Percentiles rank a stretch among this genome's conserved stretches.
phyloP scores from a whole-genome alignment of 2,113 vertebrate species.

The Ciconia stormi region DNA sequence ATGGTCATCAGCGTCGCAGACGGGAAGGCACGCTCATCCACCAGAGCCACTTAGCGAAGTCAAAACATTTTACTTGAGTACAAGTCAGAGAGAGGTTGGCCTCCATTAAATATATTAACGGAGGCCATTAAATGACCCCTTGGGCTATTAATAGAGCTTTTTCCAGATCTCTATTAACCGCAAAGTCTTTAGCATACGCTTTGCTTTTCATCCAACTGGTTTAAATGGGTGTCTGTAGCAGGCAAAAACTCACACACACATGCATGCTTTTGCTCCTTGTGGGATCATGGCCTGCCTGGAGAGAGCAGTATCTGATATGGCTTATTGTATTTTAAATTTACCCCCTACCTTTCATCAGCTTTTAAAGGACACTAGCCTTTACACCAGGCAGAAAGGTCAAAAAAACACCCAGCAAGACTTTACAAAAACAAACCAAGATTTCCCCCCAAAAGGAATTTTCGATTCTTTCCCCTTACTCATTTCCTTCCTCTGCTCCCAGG shows the following conservation, averaged over 20 bases:
- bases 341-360: background rate
- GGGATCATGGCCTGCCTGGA: background rate
- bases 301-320: background rate
- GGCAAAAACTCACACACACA: background rate
- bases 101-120: background rate
- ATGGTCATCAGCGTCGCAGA: background rate
- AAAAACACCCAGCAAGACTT: constrained; percentile 37
- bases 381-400: constrained; percentile 22
- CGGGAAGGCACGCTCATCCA: background rate
- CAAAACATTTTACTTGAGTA: background rate
- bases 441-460: background rate
- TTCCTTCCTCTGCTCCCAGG: constrained; percentile 50
- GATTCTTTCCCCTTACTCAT: constrained; percentile 40
- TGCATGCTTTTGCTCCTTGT: background rate
- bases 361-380: constrained; percentile 14
- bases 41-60: background rate
- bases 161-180: background rate
- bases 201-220: background rate
- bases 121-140: background rate
- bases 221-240: background rate
- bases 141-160: background rate
- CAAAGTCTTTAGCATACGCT: background rate
- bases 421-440: constrained; percentile 36
- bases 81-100: background rate
- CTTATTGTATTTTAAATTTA: constrained; percentile 20